Evolutionary conservation across 1,140 invertebrate genomes (phyloP), one percentile per base, ranked within the genome.

Genomic region (Magallana angulata): DNA sequence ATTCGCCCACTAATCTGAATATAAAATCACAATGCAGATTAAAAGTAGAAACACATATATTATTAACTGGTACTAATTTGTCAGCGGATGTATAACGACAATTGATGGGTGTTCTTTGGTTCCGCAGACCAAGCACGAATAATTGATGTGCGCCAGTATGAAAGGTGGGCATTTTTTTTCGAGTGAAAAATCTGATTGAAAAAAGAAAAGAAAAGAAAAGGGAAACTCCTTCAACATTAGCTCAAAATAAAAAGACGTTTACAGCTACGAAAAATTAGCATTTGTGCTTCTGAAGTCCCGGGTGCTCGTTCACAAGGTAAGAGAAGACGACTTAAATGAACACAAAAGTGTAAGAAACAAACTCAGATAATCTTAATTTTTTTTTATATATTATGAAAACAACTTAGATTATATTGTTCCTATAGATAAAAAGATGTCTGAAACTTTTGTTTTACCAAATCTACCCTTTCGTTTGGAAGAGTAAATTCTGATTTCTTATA

Each of bases 231-330:
- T 71, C 68, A 71, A 12, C n/a, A 11, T 18, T 7, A 24, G 24
- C 68, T 18, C 9, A 24, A 30, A 30, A 71, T 71, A 71, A 71
- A 71, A 71, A 30, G 68, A 71, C 68, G 36, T 71, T 24, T 71
- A 7, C 12, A 18, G 36, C 18, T 71, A 30, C 36, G 18, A 9
- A 18, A 71, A 71, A 24, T 30, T 71, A 71, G 11, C 68, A 30
- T 30, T 71, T 71, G 68, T 12, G 3, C 24, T 71, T 71, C 68
- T 30, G 68, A 71, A 71, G n/a, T 71, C 18, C 18, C 68, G 68
- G 18, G 68, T 12, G 68, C 24, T 71, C 68, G 18, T 71, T 71
- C 18, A 48, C 36, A 48, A 71, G 68, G 68, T 71, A 71, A 71
- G 68, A 11, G 24, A 30, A 30, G 14, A 71, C 36, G 4, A 30